Evolutionary conservation across 2,888 invertebrate genomes (phyloP).

Genomic region (Oegoconia quadripuncta): DNA sequence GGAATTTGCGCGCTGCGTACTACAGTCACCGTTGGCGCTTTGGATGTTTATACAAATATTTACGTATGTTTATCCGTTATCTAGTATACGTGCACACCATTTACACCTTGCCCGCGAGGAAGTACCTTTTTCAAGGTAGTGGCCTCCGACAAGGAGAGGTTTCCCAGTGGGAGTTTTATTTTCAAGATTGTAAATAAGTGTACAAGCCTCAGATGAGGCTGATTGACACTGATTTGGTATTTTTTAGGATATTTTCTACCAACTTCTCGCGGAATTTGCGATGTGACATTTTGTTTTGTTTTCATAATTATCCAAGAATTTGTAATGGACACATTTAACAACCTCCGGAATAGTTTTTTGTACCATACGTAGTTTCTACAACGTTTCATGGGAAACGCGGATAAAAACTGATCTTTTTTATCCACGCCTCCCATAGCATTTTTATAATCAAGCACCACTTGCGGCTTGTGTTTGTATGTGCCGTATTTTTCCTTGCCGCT

Average conservation of each 20-base stretch:
- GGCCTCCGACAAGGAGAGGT: no score
- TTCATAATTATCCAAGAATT: constrained; percentile 18
- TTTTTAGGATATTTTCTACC: constrained; percentile 17
- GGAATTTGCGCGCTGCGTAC: no score
- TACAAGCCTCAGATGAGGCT: no score
- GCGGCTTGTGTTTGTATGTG: constrained; percentile 5
- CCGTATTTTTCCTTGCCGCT: constrained; percentile 11
- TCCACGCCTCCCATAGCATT: constrained; percentile 9
- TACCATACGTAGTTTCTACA: constrained; percentile 11
- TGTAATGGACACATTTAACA: constrained; percentile 17
- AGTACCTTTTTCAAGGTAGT: no score
- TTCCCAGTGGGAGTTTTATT: no score
- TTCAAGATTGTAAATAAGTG: no score
- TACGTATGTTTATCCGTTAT: no score
- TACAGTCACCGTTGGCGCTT: no score
- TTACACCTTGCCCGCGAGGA: no score
- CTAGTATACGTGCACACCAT: no score
- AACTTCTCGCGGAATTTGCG: constrained; percentile 15
- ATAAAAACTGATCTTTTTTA: constrained; percentile 7
- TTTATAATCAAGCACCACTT: constrained; percentile 7
- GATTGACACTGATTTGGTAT: no score
- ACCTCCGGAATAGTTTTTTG: constrained; percentile 17
- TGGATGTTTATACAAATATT: no score
- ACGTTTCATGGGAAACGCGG: constrained; percentile 3
- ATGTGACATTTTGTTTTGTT: constrained; percentile 13